Base-by-base conservation (phyloP, 2,888 invertebrate genomes). In the Rhagonycha lutea region DNA sequence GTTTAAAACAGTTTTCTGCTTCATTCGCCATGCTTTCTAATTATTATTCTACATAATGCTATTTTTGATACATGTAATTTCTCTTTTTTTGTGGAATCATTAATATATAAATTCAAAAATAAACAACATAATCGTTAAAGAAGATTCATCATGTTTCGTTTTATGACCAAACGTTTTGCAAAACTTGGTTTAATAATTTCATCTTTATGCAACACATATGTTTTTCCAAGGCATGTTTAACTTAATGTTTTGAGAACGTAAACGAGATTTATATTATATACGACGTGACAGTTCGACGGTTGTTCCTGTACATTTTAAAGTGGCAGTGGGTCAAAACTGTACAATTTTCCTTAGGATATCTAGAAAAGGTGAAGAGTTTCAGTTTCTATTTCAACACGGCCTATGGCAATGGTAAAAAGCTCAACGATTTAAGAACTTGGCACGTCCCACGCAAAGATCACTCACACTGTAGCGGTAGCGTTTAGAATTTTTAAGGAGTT, bases 21-120 rank as follows among this genome's bases (percentile, higher is more conserved):
- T 74, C 76, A 74, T 76, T 78, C 78, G 78, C 76, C 74, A 76
- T 75, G 75, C 75, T 78, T 76, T 76, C 78, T 78, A 78, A 78
- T 78, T 78, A 78, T 76, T 74, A 74, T 72, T 72, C 29, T 67
- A 18, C 69, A 61, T 70, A 61, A 65, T 73, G 71, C 76, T 78
- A 75, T 78, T 75, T 75, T 78, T 78, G 70, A 67, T 70, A 60
- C 67, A 65, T n/a, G 61, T 76, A 67, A 72, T 76, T 76, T 76
- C 70, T 18, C n/a, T 32, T 72, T 24, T 26, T 29, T 23, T 32
- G 11, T 29, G 69, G 5, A 24, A 32, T 65, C n/a, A 65, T 65
- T 65, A 61, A 12, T 61, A 47, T 47, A 47, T 47, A 47, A 47
- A 47, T 47, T 47, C 2, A 47, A 47, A 47, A 47, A 47, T 47